A percentile compares a stretch with the other conserved stretches of the same genome.
These are phyloP conservation scores for Noctilio leporinus DNA, from an alignment of 2,113 vertebrate genomes.

Conservation along the genomic window DNA sequence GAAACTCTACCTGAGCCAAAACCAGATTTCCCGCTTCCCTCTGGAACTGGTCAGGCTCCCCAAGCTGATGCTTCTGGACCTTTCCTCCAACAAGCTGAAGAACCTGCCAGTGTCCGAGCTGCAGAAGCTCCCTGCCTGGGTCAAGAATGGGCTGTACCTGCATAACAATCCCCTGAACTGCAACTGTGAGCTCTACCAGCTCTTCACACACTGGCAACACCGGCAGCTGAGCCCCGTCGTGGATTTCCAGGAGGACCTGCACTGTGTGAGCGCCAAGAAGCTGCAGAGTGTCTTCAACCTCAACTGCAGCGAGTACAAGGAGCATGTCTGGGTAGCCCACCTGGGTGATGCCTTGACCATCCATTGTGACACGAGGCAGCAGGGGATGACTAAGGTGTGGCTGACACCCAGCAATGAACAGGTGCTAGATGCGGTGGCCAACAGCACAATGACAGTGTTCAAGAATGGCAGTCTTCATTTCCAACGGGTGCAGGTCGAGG, in stretches of 20 bases:
- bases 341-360: slow-evolving; percentile 86
- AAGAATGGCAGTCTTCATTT: slow-evolving; percentile 87
- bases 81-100: slow-evolving; percentile 92
- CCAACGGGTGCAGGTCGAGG: slow-evolving; percentile 78
- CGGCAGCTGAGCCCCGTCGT: slow-evolving; percentile 88
- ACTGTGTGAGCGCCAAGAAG: slow-evolving; percentile 75
- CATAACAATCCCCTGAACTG: slow-evolving; percentile 91
- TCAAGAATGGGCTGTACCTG: slow-evolving; percentile 94
- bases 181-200: slow-evolving; percentile 88
- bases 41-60: slow-evolving; percentile 89
- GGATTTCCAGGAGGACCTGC: slow-evolving; percentile 91
- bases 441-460: slow-evolving; percentile 81
- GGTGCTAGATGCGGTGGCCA: slow-evolving; percentile 76
- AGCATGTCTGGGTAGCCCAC: slow-evolving; percentile 85
- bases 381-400: slow-evolving; percentile 86
- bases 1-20: slow-evolving; percentile 96
- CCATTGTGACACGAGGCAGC: slow-evolving; percentile 90
- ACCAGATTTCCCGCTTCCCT: slow-evolving; percentile 91
- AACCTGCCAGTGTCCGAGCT: slow-evolving; percentile 83
- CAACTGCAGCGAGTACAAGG: slow-evolving; percentile 92
- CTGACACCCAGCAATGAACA: slow-evolving; percentile 82
- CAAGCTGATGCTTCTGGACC: slow-evolving; percentile 88
- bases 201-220: slow-evolving; percentile 88
- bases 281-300: slow-evolving; percentile 81
- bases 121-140: slow-evolving; percentile 87